phyloP scores from a whole-genome alignment of 2,113 vertebrate species.

The Upupa epops region DNA sequence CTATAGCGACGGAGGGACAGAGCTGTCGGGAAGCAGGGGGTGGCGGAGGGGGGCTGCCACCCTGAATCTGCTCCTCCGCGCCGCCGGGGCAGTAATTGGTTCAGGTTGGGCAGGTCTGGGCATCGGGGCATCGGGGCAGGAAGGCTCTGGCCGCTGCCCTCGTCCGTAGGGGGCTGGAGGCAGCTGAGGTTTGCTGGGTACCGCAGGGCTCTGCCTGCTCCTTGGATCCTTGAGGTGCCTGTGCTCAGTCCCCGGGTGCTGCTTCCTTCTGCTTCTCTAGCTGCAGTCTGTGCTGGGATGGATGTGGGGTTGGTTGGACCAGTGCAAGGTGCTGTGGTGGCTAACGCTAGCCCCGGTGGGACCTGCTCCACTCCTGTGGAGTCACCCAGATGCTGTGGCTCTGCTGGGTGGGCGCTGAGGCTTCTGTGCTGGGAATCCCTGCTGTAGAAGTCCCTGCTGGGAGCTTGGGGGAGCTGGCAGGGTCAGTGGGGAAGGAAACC shows the following conservation, averaged over 20 bases:
- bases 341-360: neutral
- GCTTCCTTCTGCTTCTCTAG: neutral
- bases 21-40: conserved; percentile 31
- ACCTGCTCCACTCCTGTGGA: neutral
- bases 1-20: conserved; percentile 27
- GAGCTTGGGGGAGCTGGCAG: neutral
- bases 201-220: neutral
- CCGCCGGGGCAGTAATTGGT: conserved; percentile 50
- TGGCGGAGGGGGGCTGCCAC: conserved; percentile 34
- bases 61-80: neutral
- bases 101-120: conserved; percentile 59
- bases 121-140: neutral
- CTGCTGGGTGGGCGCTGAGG: neutral
- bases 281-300: neutral
- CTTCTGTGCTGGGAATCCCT: neutral
- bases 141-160: conserved; percentile 6
- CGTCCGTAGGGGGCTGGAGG: neutral
- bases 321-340: neutral
- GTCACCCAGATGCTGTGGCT: neutral
- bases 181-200: neutral
- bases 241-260: neutral
- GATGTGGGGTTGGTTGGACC: neutral
- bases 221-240: neutral
- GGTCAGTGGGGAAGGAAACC: neutral
- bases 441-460: conserved; percentile 22